Percentiles rank a stretch among this genome's conserved stretches.
These are phyloP conservation scores for Drosophila recens DNA, from an alignment of 2,888 invertebrate species.

Conservation along the genomic window DNA sequence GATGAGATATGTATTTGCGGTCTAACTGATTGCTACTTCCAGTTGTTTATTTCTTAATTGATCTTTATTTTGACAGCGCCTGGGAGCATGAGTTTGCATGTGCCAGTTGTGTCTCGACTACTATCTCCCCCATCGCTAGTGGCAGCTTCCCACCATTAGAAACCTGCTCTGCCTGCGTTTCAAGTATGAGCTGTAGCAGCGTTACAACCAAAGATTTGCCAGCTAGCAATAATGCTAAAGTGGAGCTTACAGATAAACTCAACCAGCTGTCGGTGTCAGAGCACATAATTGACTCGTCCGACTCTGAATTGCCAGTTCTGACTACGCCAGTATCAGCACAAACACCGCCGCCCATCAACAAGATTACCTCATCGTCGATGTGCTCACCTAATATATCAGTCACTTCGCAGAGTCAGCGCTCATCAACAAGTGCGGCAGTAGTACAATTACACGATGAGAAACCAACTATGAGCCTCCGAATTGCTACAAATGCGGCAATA, in stretches of 20 bases:
- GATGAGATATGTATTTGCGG: not conserved
- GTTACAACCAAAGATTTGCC: conserved; percentile 49
- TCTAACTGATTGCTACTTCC: not conserved
- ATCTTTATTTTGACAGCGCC: conserved; percentile 41
- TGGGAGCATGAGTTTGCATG: conserved; percentile 75
- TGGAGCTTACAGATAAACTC: conserved; percentile 50
- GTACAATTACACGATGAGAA: conserved; percentile 35
- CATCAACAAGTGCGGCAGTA: conserved; percentile 17
- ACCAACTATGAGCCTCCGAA: conserved; percentile 2
- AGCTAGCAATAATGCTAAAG: conserved; percentile 39
- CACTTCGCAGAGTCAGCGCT: conserved; percentile 1
- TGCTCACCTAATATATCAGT: not conserved
- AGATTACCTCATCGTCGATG: conserved; percentile 59
- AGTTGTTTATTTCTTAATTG: not conserved
- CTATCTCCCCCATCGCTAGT: conserved; percentile 72
- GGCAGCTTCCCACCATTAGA: conserved; percentile 52
- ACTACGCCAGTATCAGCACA: conserved; percentile 40
- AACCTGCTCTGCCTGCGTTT: conserved; percentile 28
- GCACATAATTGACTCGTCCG: conserved; percentile 44
- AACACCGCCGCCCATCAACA: conserved; percentile 65
- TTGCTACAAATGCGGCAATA: conserved; percentile 2
- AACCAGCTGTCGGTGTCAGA: conserved; percentile 50
- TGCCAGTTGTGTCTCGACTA: conserved; percentile 48
- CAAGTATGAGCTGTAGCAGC: conserved; percentile 10
- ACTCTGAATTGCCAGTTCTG: conserved; percentile 18